phyloP scores from a whole-genome alignment of 2,888 invertebrate species.

The Macaria notata region DNA sequence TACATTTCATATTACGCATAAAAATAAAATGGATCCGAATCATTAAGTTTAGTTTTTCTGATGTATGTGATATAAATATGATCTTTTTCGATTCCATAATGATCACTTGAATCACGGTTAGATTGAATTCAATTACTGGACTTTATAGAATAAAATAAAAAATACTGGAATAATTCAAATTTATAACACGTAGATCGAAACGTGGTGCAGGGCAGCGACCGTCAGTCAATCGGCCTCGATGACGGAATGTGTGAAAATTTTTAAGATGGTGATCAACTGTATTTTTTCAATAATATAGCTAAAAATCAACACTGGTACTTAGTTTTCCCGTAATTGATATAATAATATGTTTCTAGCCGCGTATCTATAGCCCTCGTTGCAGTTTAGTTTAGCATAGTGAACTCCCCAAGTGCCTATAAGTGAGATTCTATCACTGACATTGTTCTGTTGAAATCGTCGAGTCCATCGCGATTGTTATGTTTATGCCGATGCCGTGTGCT shows the following conservation, averaged over 20 bases:
- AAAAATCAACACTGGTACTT: conserved; percentile 52
- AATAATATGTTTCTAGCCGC: conserved; percentile 50
- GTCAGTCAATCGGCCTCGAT: conserved; percentile 74
- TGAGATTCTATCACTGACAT: conserved; percentile 76
- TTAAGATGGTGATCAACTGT: conserved; percentile 79
- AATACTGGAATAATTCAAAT: too few species aligned
- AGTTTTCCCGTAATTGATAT: conserved; percentile 43
- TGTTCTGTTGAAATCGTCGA: conserved; percentile 74
- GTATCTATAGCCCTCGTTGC: conserved; percentile 34
- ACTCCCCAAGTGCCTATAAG: conserved; percentile 58
- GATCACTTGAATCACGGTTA: too few species aligned
- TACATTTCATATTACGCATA: too few species aligned
- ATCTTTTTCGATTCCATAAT: too few species aligned
- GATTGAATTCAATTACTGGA: too few species aligned
- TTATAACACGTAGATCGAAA: conserved; percentile 47
- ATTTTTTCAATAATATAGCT: conserved; percentile 58
- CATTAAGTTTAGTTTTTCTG: too few species aligned
- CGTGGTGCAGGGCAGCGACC: conserved; percentile 70
- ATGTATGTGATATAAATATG: too few species aligned
- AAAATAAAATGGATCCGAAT: too few species aligned
- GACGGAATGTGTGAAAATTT: conserved; percentile 80
- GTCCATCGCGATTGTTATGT: conserved; percentile 77
- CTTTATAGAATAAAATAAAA: conserved; percentile 1
- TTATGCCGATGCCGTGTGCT: conserved; percentile 65
- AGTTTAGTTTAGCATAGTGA: conserved; percentile 43